Evolutionary conservation across 2,113 vertebrate genomes (phyloP).

Genomic region (Otocyon megalotis): DNA sequence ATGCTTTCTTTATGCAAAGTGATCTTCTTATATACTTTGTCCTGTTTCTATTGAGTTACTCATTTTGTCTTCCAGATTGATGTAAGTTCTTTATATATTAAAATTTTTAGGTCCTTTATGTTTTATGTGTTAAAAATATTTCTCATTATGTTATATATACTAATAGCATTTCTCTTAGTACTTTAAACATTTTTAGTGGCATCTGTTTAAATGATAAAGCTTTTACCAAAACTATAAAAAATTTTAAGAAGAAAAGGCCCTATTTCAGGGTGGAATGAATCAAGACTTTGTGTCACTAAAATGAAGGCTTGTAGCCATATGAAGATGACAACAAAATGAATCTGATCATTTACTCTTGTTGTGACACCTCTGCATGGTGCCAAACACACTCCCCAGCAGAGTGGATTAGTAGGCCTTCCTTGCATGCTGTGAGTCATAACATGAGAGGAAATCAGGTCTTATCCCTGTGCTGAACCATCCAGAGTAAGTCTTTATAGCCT

Average conservation of each 20-base stretch:
- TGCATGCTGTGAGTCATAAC: not conserved
- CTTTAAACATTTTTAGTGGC: not conserved
- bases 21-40: not conserved
- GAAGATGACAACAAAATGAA: not conserved
- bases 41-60: not conserved
- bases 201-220: not conserved
- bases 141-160: not conserved
- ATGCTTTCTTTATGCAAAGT: not conserved
- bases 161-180: not conserved
- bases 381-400: not conserved
- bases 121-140: slow-evolving; percentile 17
- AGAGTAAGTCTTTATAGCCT: not conserved
- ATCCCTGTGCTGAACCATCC: not conserved
- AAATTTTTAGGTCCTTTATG: not conserved
- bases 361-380: not conserved
- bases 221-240: not conserved
- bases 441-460: not conserved
- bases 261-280: not conserved
- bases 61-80: not conserved
- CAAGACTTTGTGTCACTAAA: not conserved
- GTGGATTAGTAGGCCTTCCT: not conserved
- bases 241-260: not conserved
- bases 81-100: not conserved
- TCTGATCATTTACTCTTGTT: rapidly evolving
- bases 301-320: not conserved